These are phyloP conservation scores for Numenius phaeopus DNA, from an alignment of 2,797 vertebrate species.

Conservation along the genomic window DNA sequence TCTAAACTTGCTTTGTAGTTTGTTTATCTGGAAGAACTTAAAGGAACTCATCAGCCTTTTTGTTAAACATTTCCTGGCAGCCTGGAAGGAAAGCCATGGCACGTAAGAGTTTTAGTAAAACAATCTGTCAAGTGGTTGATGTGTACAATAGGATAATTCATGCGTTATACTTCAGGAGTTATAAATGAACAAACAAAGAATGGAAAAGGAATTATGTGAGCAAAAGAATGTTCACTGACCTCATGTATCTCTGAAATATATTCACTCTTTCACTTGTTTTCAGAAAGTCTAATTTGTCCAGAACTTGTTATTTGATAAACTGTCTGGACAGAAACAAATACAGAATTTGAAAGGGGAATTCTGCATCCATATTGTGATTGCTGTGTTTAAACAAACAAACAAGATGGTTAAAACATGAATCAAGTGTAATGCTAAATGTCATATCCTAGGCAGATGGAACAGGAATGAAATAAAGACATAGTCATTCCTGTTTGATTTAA, in stretches of 20 bases:
- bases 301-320: background rate
- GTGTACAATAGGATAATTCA: conserved; percentile 4
- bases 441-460: background rate
- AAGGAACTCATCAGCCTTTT: background rate
- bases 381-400: background rate
- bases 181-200: background rate
- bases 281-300: background rate
- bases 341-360: background rate
- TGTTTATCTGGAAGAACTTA: conserved; percentile 3
- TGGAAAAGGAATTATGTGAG: background rate
- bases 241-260: background rate
- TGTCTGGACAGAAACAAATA: background rate
- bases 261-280: background rate
- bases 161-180: background rate
- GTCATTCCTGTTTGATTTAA: background rate
- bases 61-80: conserved; percentile 18
- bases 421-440: background rate
- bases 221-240: background rate
- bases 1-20: conserved; percentile 9
- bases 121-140: background rate
- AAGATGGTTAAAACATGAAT: background rate
- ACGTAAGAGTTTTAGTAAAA: background rate
- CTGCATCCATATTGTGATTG: background rate
- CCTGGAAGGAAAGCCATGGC: background rate
- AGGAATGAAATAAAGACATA: background rate